Conservation (phyloP, 1,140 invertebrate genomes). For the Homarus americanus region DNA sequence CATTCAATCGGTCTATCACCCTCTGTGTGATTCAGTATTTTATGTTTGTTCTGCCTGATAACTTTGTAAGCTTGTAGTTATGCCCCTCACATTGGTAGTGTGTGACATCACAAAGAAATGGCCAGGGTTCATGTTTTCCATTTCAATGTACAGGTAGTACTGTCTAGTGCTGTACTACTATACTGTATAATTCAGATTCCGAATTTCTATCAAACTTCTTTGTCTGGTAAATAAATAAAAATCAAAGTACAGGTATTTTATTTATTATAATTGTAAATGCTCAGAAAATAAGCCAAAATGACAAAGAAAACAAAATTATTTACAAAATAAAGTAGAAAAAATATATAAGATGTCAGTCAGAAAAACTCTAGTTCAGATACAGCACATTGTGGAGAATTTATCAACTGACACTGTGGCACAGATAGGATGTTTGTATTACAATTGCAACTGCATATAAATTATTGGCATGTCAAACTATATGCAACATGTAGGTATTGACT, state of each 20-base stretch:
- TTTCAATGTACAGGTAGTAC: too few species aligned
- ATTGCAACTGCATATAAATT: constrained; percentile 31
- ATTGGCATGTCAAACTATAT: constrained; percentile 18
- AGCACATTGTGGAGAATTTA: constrained; percentile 34
- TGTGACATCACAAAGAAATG: too few species aligned
- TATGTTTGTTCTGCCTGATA: too few species aligned
- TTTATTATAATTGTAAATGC: constrained; percentile 43
- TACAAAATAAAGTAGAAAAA: constrained; percentile 55
- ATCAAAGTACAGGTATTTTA: constrained; percentile 5
- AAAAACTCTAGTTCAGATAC: constrained; percentile 29
- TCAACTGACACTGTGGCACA: constrained; percentile 69
- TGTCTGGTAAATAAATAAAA: not conserved
- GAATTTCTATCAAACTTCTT: not conserved
- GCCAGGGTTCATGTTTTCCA: too few species aligned
- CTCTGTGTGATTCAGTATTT: too few species aligned
- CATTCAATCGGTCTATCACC: too few species aligned
- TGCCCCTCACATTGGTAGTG: too few species aligned
- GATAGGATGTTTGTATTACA: constrained; percentile 56
- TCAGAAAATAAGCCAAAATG: constrained; percentile 49
- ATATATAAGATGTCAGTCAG: constrained; percentile 55
- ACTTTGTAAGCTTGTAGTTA: too few species aligned
- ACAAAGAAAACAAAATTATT: constrained; percentile 41
- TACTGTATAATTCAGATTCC: too few species aligned
- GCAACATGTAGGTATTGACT: constrained; percentile 43
- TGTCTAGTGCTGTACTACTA: too few species aligned